Conservation (phyloP, 2,113 vertebrate genomes). For the Ptilonorhynchus violaceus region DNA sequence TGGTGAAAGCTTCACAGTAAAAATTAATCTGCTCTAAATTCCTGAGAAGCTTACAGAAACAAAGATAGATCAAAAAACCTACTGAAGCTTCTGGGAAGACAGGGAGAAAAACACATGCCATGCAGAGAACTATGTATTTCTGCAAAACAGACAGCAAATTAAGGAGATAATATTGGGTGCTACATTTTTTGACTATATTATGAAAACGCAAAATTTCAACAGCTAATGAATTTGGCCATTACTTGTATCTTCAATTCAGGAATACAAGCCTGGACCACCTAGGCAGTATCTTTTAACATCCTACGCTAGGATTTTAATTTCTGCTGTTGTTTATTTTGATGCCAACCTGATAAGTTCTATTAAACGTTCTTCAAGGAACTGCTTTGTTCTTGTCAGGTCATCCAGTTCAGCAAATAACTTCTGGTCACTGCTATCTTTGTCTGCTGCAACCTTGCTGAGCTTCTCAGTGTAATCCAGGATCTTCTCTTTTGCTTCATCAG, state of each 20-base stretch:
- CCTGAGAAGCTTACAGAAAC: background rate
- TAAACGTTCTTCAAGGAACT: conserved; percentile 90
- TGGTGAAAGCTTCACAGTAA: background rate
- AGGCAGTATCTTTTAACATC: background rate
- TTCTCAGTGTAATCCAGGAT: conserved; percentile 78
- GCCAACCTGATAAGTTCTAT: conserved; percentile 91
- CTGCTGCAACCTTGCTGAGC: conserved; percentile 73
- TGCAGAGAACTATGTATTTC: background rate
- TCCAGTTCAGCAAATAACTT: conserved; percentile 87
- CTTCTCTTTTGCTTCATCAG: conserved; percentile 70
- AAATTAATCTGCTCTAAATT: background rate
- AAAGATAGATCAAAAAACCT: background rate
- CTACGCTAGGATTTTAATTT: background rate
- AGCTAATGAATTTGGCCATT: background rate
- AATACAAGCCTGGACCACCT: background rate
- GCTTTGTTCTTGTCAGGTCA: conserved; percentile 90
- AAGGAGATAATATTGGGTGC: background rate
- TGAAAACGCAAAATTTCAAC: background rate
- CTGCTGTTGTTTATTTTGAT: background rate
- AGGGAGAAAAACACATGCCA: background rate
- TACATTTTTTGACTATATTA: background rate
- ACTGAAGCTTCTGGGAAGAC: background rate
- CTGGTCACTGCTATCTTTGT: conserved; percentile 80
- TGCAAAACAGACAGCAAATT: background rate
- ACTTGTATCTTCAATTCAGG: background rate